Conservation (phyloP, 2,113 vertebrate species). For the Saimiri boliviensis region DNA sequence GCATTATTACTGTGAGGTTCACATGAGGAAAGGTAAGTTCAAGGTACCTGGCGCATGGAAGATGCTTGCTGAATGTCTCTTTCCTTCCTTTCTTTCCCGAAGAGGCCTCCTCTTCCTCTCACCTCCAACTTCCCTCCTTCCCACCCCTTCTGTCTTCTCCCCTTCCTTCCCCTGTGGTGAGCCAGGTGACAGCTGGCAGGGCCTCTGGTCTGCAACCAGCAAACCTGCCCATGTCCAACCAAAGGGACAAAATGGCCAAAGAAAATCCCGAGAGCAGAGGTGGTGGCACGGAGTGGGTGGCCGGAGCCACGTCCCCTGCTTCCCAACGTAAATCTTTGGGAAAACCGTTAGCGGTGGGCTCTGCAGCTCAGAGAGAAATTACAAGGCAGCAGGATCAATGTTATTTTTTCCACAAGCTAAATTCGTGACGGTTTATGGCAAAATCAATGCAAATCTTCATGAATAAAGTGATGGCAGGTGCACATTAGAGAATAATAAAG, state of each 20-base stretch:
- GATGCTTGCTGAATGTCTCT: accelerated
- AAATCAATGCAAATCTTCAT: constrained; percentile 78
- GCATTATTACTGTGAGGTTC: background rate
- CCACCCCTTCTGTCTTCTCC: too few species aligned
- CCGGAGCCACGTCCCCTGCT: background rate
- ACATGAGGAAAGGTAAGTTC: background rate
- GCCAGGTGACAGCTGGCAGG: background rate
- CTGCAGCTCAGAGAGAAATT: constrained; percentile 56
- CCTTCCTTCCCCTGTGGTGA: background rate
- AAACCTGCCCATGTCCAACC: background rate
- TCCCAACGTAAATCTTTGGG: constrained; percentile 59
- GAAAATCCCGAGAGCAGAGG: background rate
- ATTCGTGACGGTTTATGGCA: constrained; percentile 77
- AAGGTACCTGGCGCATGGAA: accelerated
- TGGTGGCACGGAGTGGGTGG: background rate
- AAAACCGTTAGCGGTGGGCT: background rate
- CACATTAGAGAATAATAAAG: background rate
- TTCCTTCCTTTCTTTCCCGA: background rate
- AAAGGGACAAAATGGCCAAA: background rate
- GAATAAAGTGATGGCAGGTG: constrained; percentile 57
- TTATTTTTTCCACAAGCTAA: constrained; percentile 71
- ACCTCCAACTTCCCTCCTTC: background rate
- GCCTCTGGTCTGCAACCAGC: background rate
- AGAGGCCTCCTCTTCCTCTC: background rate
- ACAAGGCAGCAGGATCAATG: constrained; percentile 71